phyloP scores from a whole-genome alignment of 2,888 invertebrate species.

The Sarcophaga variegata region DNA sequence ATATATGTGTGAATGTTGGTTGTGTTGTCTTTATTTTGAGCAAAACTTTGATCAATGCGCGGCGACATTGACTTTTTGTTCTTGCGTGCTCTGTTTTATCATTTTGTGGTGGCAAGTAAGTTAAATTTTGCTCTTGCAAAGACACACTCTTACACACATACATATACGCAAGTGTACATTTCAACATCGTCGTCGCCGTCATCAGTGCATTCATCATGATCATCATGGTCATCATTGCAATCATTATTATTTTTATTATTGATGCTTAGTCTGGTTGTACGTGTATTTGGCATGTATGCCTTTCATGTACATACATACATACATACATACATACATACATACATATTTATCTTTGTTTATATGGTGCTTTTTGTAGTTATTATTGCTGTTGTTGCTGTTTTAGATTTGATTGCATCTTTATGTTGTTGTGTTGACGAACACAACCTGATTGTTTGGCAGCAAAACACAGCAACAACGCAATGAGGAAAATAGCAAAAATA shows the following conservation, averaged over 20 bases:
- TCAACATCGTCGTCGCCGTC: conserved; percentile 36
- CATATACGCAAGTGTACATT: conserved; percentile 29
- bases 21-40: conserved; percentile 4
- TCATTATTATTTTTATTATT: conserved; percentile 76
- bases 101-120: conserved; percentile 42
- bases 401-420: conserved; percentile 55
- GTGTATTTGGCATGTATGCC: conserved; percentile 62
- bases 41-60: conserved; percentile 65
- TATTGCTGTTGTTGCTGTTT: conserved; percentile 31
- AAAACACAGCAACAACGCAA: neutral
- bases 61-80: conserved; percentile 67
- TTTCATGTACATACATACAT: neutral
- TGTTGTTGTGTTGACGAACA: conserved; percentile 27
- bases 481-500: conserved; percentile 44
- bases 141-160: no score
- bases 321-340: no score
- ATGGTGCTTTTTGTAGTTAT: conserved; percentile 7
- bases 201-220: conserved; percentile 70
- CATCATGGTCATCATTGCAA: conserved; percentile 64
- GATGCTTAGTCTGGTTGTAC: conserved; percentile 73
- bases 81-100: conserved; percentile 68
- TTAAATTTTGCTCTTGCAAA: conserved; percentile 26
- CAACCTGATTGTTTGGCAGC: conserved; percentile 28
- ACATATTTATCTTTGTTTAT: conserved; percentile 31
- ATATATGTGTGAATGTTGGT: neutral